Evolutionary conservation across 2,888 invertebrate genomes (phyloP).

Genomic region (Germaria angustata): DNA sequence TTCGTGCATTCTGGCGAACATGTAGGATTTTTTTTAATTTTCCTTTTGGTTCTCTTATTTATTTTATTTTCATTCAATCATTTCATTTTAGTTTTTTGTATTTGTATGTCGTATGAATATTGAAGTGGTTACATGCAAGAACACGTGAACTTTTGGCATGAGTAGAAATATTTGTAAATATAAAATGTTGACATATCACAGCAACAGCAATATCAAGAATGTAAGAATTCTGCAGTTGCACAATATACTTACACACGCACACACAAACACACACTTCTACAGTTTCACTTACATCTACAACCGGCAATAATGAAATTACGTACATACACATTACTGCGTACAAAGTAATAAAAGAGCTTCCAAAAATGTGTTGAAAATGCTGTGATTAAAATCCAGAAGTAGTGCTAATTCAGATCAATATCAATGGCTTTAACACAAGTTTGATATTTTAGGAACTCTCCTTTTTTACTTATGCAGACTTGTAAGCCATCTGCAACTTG

Average conservation of each 20-base stretch:
- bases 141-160: constrained; percentile 61
- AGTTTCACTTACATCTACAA: too few relatives aligned
- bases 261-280: too few relatives aligned
- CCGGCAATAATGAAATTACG: constrained; percentile 23
- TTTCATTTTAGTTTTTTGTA: constrained; percentile 51
- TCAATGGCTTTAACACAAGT: too few relatives aligned
- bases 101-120: constrained; percentile 53
- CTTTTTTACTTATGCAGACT: too few relatives aligned
- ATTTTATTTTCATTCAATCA: constrained; percentile 55
- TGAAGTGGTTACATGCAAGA: constrained; percentile 55
- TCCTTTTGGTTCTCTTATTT: not conserved
- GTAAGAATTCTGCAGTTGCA: constrained; percentile 5
- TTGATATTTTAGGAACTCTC: too few relatives aligned
- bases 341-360: too few relatives aligned
- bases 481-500: too few relatives aligned
- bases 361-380: too few relatives aligned
- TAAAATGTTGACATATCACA: constrained; percentile 65
- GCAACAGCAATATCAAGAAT: constrained; percentile 30
- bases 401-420: too few relatives aligned
- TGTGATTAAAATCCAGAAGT: too few relatives aligned
- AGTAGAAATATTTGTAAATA: constrained; percentile 59
- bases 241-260: not conserved
- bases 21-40: not conserved
- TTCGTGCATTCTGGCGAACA: not conserved
- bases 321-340: not conserved